Evolutionary conservation across 2,113 vertebrate genomes (phyloP).

Genomic region (Rhadina sibilatrix): DNA sequence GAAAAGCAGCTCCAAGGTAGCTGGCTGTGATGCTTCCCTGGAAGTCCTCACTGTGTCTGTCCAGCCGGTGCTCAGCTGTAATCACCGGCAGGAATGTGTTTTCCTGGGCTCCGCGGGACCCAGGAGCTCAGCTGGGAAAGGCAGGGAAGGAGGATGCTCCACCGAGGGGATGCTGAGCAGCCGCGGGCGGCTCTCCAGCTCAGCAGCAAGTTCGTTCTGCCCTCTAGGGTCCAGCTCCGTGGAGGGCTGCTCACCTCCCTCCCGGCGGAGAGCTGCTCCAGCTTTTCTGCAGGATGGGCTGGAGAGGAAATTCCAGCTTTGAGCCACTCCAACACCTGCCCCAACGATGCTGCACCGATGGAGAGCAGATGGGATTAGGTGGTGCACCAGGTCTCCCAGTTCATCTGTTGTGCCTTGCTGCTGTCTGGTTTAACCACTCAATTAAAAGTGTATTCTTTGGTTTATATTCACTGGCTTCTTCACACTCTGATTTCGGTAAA

Average conservation of each 20-base stretch:
- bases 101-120: not conserved
- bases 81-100: not conserved
- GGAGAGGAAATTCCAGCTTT: not conserved
- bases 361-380: accelerated
- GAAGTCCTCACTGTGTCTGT: too few species aligned
- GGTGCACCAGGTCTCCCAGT: not conserved
- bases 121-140: not conserved
- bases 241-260: not conserved
- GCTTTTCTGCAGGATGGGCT: not conserved
- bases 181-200: not conserved
- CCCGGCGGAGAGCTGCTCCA: accelerated
- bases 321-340: not conserved
- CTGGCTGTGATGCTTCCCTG: not conserved
- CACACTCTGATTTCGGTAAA: not conserved
- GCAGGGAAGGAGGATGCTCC: accelerated
- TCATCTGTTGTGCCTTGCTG: not conserved
- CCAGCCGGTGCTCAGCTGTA: not conserved
- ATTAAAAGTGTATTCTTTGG: not conserved
- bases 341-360: not conserved
- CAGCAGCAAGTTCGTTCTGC: not conserved
- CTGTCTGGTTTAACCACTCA: not conserved
- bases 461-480: not conserved
- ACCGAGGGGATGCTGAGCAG: not conserved
- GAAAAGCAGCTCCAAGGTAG: accelerated
- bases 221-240: slow-evolving; percentile 4